Base-by-base conservation (phyloP, 2,888 invertebrate species). In the Dryadula phaetusa region DNA sequence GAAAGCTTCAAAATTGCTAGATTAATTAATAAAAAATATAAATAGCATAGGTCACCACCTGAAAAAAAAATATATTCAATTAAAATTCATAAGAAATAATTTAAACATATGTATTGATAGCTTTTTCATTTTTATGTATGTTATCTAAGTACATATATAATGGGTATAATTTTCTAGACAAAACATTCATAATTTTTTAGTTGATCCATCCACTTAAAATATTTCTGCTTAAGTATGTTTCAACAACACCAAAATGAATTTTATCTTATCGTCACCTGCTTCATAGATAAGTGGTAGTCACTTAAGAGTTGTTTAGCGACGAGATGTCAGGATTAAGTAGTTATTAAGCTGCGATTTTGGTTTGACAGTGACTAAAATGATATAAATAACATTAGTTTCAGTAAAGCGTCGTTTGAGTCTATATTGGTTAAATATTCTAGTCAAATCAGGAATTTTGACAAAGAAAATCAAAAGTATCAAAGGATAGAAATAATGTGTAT, bases 291-390 rank as follows among this genome's bases (percentile, higher is more conserved):
- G 68, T 70, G 60, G 64, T 16, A 49, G 28, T 66, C 66, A 66
- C 67, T 62, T 65, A 71, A 72, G 72, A 70, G 71, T 47, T 66
- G 64, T 70, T 69, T 82, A 82, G 82, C 79, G 54, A 61, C 22
- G 64, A 77, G 73, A 81, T 77, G 78, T 75, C 68, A 69, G 76
- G 81, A 85, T 86, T 82, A 85, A 68, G 63, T 67, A 71, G 56
- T 70, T 64, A 66, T 58, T 62, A 72, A 61, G 74, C 77, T 66
- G 76, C 81, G 86, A 85, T 86, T 85, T 81, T 62, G 73, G 69
- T 70, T 72, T 68, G 71, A 71, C 68, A 72, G 72, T 73, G 25
- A 49, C 49, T 25, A 49, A 49, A 8, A 49, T 47, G 22, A 47
- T 74, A 70, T 70, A 76, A 72, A 77, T 74, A 74, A 76, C 74